Evolutionary conservation across 2,797 vertebrate species (phyloP).

Genomic region (Podarcis siculus): DNA sequence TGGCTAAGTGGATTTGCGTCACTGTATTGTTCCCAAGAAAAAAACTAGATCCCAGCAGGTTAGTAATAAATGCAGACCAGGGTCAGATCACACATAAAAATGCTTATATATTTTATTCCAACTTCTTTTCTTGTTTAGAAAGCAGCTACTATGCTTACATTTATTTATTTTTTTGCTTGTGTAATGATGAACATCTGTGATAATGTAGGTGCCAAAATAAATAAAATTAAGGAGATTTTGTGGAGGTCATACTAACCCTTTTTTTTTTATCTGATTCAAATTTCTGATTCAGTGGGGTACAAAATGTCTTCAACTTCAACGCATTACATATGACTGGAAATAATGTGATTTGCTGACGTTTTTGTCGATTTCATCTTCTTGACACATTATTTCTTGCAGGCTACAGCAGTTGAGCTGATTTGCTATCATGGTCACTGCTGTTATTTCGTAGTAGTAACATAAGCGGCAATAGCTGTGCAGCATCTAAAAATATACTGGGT

Average conservation of each 20-base stretch:
- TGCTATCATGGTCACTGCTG: background rate
- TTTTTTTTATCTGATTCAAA: conserved; percentile 62
- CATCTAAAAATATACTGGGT: background rate
- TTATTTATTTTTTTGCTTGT: conserved; percentile 51
- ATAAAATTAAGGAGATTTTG: conserved; percentile 70
- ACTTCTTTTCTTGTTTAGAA: conserved; percentile 47
- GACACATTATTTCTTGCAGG: conserved; percentile 17
- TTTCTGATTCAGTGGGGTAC: conserved; percentile 57
- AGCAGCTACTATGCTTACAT: conserved; percentile 29
- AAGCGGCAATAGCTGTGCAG: background rate
- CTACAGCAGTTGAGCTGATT: conserved; percentile 46
- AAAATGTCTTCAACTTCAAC: conserved; percentile 48
- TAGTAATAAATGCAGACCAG: conserved; percentile 38
- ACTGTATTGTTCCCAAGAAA: conserved; percentile 55
- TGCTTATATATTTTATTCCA: conserved; percentile 42
- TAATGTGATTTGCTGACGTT: background rate
- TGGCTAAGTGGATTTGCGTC: conserved; percentile 71
- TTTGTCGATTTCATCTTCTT: conserved; percentile 35
- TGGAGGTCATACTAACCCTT: conserved; percentile 65
- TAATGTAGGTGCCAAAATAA: conserved; percentile 71
- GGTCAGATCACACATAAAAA: conserved; percentile 49
- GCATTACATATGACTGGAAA: conserved; percentile 41
- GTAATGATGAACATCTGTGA: conserved; percentile 76
- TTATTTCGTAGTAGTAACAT: background rate
- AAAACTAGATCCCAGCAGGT: conserved; percentile 63